Evolutionary conservation across 1,140 invertebrate genomes (phyloP).

Genomic region (Ctenoplectra terminalis): DNA sequence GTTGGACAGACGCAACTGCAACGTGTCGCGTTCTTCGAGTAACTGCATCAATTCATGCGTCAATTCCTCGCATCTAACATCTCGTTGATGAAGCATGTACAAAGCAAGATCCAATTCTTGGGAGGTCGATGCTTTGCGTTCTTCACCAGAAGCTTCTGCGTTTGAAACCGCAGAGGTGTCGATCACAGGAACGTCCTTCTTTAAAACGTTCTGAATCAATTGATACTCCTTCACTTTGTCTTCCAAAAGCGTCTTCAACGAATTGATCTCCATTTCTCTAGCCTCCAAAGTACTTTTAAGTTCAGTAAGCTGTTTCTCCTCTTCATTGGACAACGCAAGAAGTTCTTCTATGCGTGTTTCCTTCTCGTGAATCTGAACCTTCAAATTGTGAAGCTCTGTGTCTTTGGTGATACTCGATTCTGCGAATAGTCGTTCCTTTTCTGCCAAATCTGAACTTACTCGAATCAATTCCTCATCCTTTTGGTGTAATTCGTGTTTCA

Average conservation of each 20-base stretch:
- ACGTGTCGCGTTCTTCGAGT: slow-evolving; percentile 92
- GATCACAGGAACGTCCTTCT: slow-evolving; percentile 61
- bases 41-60: slow-evolving; percentile 92
- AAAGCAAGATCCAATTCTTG: slow-evolving; percentile 91
- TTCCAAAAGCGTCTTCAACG: slow-evolving; percentile 86
- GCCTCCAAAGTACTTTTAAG: slow-evolving; percentile 84
- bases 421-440: slow-evolving; percentile 72
- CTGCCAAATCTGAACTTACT: slow-evolving; percentile 43
- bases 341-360: slow-evolving; percentile 82
- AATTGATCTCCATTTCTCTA: slow-evolving; percentile 87
- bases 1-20: slow-evolving; percentile 91
- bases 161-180: slow-evolving; percentile 26
- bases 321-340: slow-evolving; percentile 82
- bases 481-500: slow-evolving; percentile 42
- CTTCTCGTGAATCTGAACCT: slow-evolving; percentile 73
- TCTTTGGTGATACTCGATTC: slow-evolving; percentile 77
- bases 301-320: slow-evolving; percentile 81
- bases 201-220: slow-evolving; percentile 71
- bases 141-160: background rate
- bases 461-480: slow-evolving; percentile 62
- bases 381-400: slow-evolving; percentile 75
- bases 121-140: slow-evolving; percentile 38
- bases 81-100: slow-evolving; percentile 93
- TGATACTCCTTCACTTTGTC: slow-evolving; percentile 85
- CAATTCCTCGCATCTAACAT: slow-evolving; percentile 94